Conservation (phyloP, 2,113 vertebrate genomes). For the Bufo gargarizans region DNA sequence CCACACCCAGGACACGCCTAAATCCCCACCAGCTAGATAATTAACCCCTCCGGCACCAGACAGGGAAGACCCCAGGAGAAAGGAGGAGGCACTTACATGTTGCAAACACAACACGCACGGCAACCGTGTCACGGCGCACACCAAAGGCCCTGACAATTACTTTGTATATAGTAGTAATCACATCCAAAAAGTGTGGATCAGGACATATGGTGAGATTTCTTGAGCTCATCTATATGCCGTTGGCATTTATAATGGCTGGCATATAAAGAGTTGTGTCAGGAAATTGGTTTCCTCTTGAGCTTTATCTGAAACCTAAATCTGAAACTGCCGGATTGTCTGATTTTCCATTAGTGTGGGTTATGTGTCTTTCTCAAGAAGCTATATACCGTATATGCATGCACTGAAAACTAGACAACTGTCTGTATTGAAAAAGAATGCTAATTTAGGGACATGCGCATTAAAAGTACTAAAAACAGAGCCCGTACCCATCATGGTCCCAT, state of each 20-base stretch:
- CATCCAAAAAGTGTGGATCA: background rate
- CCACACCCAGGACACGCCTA: too few species aligned
- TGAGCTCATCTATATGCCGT: background rate
- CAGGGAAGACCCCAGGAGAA: too few species aligned
- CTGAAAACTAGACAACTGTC: background rate
- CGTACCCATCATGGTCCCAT: too few species aligned
- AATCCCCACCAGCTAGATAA: too few species aligned
- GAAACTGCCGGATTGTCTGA: background rate
- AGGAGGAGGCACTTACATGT: too few species aligned
- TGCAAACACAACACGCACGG: too few species aligned
- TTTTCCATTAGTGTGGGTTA: background rate
- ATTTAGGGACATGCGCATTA: background rate
- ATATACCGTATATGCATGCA: background rate
- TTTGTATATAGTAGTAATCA: background rate
- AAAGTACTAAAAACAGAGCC: background rate
- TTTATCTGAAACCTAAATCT: slow-evolving; percentile 1
- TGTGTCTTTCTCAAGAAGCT: background rate
- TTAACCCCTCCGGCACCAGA: too few species aligned
- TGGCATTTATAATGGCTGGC: background rate
- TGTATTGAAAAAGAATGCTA: background rate
- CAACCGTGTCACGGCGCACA: too few species aligned
- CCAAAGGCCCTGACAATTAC: too few species aligned
- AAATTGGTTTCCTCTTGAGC: background rate
- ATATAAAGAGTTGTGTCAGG: background rate
- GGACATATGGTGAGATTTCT: background rate